Conservation (phyloP, 2,888 invertebrate species). For the Pharmacophagus antenor region DNA sequence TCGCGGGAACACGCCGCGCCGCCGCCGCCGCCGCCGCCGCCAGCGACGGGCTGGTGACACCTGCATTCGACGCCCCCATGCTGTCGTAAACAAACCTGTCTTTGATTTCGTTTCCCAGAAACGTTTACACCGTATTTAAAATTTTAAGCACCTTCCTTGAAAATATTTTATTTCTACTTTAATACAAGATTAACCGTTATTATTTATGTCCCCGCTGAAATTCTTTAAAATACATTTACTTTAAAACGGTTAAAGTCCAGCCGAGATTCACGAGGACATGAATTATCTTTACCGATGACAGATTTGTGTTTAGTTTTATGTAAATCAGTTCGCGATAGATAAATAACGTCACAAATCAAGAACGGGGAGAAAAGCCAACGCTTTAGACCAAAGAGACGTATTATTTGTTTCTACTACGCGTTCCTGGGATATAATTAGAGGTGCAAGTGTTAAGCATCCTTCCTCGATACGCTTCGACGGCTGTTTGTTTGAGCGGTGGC, state of each 20-base stretch:
- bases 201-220: slow-evolving; percentile 20
- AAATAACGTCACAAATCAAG: slow-evolving; percentile 31
- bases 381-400: slow-evolving; percentile 38
- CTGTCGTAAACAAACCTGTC: slow-evolving; percentile 71
- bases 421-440: slow-evolving; percentile 73
- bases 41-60: slow-evolving; percentile 60
- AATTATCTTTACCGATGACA: slow-evolving; percentile 17
- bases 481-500: slow-evolving; percentile 67
- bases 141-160: slow-evolving; percentile 61
- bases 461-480: slow-evolving; percentile 71
- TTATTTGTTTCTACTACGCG: slow-evolving; percentile 65
- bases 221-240: slow-evolving; percentile 8
- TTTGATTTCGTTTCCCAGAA: slow-evolving; percentile 70
- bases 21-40: too few relatives aligned
- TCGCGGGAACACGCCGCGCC: slow-evolving; percentile 49
- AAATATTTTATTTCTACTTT: slow-evolving; percentile 55
- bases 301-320: slow-evolving; percentile 23
- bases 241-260: slow-evolving; percentile 6
- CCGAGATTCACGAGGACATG: slow-evolving; percentile 18
- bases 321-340: slow-evolving; percentile 29
- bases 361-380: slow-evolving; percentile 33
- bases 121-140: slow-evolving; percentile 67
- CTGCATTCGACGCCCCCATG: slow-evolving; percentile 52
- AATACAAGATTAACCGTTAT: slow-evolving; percentile 4
- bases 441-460: slow-evolving; percentile 76